Base-by-base conservation (phyloP, 2,797 vertebrate species). In the Chanos chanos region DNA sequence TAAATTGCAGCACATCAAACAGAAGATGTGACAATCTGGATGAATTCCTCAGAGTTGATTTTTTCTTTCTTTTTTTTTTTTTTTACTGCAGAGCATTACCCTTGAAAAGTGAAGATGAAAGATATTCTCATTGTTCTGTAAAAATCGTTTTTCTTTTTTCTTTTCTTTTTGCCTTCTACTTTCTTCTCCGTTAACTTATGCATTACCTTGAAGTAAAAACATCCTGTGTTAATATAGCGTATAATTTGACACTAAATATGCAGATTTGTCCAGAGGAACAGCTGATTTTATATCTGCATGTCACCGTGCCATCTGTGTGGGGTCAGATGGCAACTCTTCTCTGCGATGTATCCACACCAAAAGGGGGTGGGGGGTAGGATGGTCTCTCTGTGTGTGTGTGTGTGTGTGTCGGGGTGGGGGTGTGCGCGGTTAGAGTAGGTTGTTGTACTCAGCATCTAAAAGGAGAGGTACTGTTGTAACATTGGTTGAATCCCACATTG, bases 231-330 rank as follows among this genome's bases (percentile, higher is more conserved):
- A 88, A 90, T 87, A 85, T 76, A 86, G 81, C 87, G 86, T 89
- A 90, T 90, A 90, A 89, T 90, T 81, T 90, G 89, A 90, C 89
- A 90, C 82, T 85, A 87, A 89, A 89, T 90, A 89, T 90, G 87
- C 86, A 84, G 76, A 77, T 78, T 64, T 73, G 80, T 81, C 81
- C 81, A 84, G 79, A 50, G 69, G 77, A 83, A 84, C 87, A 89
- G 80, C 86, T 88, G 89, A 89, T 85, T 84, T 70, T 85, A 85
- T 86, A 89, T 84, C 82, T 78, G 83, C 82, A 76, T 88, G 89
- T 89, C 89, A 89, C 81, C 84, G 73, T 76, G 77, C 87, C 89
- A 89, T 89, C 89, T 90, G 89, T 75, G 79, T 68, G 79, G 85
- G 68, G 71, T 87, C 87, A 84, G 76, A 82, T 81, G 83, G 74